A percentile compares a stretch with the other conserved stretches of the same genome.
Conservation (phyloP, 2,797 vertebrate species). For the Epinephelus awoara region DNA sequence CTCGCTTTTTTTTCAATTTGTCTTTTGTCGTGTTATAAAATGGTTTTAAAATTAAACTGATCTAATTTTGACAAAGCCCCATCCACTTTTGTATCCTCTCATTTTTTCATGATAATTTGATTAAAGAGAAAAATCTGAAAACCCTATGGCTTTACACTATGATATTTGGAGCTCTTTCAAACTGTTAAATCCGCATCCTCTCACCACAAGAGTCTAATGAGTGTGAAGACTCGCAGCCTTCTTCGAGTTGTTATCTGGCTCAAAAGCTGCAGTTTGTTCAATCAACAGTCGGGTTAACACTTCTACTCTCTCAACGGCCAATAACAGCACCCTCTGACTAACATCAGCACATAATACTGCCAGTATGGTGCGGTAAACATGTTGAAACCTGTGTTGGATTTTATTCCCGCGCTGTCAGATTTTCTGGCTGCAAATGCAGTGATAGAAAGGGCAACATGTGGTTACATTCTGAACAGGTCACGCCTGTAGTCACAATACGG, state of each 20-base stretch:
- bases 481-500: slow-evolving; percentile 4
- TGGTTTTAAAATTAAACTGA: neutral
- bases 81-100: neutral
- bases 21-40: neutral
- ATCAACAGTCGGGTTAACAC: slow-evolving; percentile 43
- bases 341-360: neutral
- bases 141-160: neutral
- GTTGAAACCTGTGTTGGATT: slow-evolving; percentile 14
- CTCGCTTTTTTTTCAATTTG: neutral
- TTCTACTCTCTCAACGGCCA: slow-evolving; percentile 22
- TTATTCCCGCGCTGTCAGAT: neutral
- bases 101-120: neutral
- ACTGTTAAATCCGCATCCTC: slow-evolving; percentile 12
- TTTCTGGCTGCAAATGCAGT: neutral
- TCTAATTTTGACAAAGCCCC: neutral
- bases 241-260: slow-evolving; percentile 24
- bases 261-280: slow-evolving; percentile 34
- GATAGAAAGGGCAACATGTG: slow-evolving; percentile 12
- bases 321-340: slow-evolving; percentile 20
- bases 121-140: neutral
- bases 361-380: slow-evolving; percentile 20
- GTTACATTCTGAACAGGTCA: slow-evolving; percentile 15
- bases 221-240: slow-evolving; percentile 29
- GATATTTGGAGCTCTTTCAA: neutral
- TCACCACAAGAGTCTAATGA: slow-evolving; percentile 13